phyloP scores from a whole-genome alignment of 1,140 invertebrate species.

The Chrysopa pallens region DNA sequence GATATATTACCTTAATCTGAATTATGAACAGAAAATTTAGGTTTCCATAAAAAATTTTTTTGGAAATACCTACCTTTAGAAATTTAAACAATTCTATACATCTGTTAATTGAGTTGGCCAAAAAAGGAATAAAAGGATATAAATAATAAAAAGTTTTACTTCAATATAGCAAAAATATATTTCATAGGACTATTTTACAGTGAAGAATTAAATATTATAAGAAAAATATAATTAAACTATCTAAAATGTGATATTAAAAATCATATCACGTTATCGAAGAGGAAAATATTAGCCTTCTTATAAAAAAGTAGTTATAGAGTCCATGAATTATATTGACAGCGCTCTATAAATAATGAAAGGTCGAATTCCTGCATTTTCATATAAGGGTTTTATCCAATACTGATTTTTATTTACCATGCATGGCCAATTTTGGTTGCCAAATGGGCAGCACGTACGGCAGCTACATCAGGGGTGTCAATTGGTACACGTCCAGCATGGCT shows the following conservation, averaged over 20 bases:
- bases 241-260: no score
- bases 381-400: no score
- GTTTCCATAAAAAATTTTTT: no score
- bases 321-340: not conserved
- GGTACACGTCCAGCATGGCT: constrained; percentile 20
- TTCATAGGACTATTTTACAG: not conserved
- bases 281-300: not conserved
- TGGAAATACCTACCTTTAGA: no score
- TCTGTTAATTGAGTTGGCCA: no score
- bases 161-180: constrained; percentile 17
- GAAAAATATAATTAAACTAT: not conserved
- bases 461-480: constrained; percentile 26
- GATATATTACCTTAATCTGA: no score
- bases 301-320: not conserved
- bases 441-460: constrained; percentile 25
- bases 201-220: not conserved
- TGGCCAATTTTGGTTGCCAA: constrained; percentile 9
- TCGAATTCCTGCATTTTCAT: no score
- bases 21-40: no score
- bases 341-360: not conserved
- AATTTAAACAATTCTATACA: no score
- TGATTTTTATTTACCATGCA: no score
- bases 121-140: no score
- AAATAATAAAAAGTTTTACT: constrained; percentile 1
- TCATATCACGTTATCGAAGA: not conserved